Evolutionary conservation across 2,888 invertebrate species (phyloP).

Genomic region (Pemphredon lugubris): DNA sequence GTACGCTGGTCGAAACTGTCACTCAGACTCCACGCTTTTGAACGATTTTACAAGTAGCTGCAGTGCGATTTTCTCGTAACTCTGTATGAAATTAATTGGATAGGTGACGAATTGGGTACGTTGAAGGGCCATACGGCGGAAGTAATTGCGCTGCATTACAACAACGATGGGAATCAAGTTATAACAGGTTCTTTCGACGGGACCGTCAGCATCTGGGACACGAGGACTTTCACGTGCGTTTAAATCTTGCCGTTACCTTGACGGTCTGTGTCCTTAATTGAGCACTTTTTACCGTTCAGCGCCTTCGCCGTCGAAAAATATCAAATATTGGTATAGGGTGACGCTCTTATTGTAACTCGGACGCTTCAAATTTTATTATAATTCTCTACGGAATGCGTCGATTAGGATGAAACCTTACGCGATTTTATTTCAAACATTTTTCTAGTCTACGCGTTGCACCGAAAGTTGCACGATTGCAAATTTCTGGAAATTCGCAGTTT

Average conservation of each 20-base stretch:
- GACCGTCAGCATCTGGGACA: conserved; percentile 89
- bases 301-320: too few species aligned
- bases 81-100: conserved; percentile 29
- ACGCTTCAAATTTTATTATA: too few species aligned
- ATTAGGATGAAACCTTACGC: too few species aligned
- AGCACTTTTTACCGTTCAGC: too few species aligned
- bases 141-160: conserved; percentile 88
- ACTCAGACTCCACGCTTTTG: not conserved
- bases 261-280: not conserved
- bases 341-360: too few species aligned
- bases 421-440: too few species aligned
- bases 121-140: conserved; percentile 88
- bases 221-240: conserved; percentile 84
- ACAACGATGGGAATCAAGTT: conserved; percentile 85
- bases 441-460: too few species aligned
- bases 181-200: conserved; percentile 92
- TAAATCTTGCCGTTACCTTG: not conserved
- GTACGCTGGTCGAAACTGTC: conserved; percentile 71
- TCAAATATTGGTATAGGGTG: too few species aligned
- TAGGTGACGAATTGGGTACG: conserved; percentile 84
- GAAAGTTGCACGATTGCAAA: too few species aligned
- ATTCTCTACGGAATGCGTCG: too few species aligned
- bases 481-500: too few species aligned
- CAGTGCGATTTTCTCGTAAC: too few species aligned
- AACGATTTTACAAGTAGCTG: not conserved